These are phyloP conservation scores for Norana najaformis DNA, from an alignment of 2,888 invertebrate species.

Conservation along the genomic window DNA sequence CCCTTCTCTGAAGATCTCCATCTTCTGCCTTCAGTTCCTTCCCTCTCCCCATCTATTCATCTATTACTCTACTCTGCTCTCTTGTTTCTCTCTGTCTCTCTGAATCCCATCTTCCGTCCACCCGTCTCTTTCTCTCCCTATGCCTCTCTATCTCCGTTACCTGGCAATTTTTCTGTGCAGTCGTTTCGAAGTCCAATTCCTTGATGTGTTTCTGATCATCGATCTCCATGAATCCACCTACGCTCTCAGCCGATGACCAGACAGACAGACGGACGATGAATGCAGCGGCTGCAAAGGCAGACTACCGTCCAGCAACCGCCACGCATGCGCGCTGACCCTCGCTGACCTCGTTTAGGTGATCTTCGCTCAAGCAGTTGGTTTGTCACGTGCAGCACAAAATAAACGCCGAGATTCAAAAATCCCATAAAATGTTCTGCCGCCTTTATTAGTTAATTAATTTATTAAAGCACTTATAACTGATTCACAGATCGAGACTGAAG, in stretches of 20 bases:
- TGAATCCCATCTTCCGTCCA: neutral
- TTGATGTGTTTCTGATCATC: neutral
- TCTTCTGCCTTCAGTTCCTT: neutral
- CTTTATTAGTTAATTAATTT: too few relatives aligned
- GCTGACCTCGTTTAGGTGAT: neutral
- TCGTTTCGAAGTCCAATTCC: neutral
- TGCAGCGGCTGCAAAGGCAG: neutral
- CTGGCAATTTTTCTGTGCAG: neutral
- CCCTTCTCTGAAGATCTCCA: neutral
- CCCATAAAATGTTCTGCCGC: too few relatives aligned
- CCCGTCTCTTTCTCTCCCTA: neutral
- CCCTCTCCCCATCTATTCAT: neutral
- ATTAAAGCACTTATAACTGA: too few relatives aligned
- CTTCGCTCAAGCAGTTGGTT: neutral
- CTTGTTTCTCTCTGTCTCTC: neutral
- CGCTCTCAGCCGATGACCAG: neutral
- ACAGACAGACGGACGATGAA: neutral
- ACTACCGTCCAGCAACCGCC: neutral
- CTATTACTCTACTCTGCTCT: neutral
- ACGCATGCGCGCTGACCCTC: neutral
- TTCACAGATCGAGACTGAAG: too few relatives aligned
- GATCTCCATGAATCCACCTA: neutral
- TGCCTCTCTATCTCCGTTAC: neutral
- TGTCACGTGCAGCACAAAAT: neutral
- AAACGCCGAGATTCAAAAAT: too few relatives aligned